A percentile compares a stretch with the other conserved stretches of the same genome.
phyloP scores from a whole-genome alignment of 1,140 invertebrate genomes.

The Drosophila aff. region DNA sequence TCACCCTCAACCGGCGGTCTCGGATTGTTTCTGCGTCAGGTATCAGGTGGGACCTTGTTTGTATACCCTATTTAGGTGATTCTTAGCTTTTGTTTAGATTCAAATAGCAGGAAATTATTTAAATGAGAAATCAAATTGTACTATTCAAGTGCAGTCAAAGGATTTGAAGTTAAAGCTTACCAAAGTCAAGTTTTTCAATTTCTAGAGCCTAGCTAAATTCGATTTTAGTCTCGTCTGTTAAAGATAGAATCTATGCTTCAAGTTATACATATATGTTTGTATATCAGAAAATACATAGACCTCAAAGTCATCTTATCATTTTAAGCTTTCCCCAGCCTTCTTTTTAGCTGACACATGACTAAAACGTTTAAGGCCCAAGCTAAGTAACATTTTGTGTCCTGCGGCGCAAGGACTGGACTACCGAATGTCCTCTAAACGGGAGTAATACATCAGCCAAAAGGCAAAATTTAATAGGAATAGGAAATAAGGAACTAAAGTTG shows the following conservation, averaged over 20 bases:
- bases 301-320: not conserved
- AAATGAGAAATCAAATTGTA: not conserved
- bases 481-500: not conserved
- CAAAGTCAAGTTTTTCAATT: too few species aligned
- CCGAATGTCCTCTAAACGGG: slow-evolving; percentile 39
- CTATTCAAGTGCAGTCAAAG: not conserved
- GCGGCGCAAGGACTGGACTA: slow-evolving; percentile 17
- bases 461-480: not conserved
- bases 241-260: too few species aligned
- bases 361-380: slow-evolving; percentile 31
- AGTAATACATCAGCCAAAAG: slow-evolving; percentile 2
- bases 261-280: not conserved
- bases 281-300: not conserved
- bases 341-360: slow-evolving; percentile 71
- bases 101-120: not conserved
- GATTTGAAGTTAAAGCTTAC: not conserved
- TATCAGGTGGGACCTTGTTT: slow-evolving; percentile 2
- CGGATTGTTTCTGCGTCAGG: not conserved
- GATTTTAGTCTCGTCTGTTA: too few species aligned
- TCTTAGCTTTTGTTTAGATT: not conserved
- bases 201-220: not conserved
- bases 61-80: not conserved
- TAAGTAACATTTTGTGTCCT: slow-evolving; percentile 23
- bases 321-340: slow-evolving; percentile 28
- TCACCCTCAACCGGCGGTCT: slow-evolving; percentile 9